Percentiles rank a stretch among this genome's conserved stretches.
Evolutionary conservation across 1,140 invertebrate species (phyloP).

Genomic region (Melitaea cinxia): DNA sequence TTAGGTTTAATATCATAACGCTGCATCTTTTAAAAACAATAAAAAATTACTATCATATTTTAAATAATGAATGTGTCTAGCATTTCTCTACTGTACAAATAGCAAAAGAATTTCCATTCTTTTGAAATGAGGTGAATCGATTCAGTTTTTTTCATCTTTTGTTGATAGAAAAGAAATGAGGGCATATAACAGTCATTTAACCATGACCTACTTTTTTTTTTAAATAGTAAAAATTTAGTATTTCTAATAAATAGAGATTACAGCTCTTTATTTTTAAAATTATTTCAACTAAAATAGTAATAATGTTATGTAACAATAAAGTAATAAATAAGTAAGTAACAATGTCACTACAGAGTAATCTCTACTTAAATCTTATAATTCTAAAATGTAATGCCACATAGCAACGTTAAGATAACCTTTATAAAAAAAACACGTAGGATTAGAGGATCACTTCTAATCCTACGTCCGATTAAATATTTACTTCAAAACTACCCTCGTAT

Average conservation of each 20-base stretch:
- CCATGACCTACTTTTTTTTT: constrained; percentile 32
- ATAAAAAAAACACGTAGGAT: too few relatives aligned
- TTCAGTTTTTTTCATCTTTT: constrained; percentile 35
- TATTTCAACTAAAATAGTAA: background rate
- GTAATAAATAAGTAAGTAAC: too few relatives aligned
- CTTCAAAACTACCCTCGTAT: too few relatives aligned
- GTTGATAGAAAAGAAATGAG: constrained; percentile 32
- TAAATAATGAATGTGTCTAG: constrained; percentile 14
- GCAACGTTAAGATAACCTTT: too few relatives aligned
- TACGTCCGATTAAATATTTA: too few relatives aligned
- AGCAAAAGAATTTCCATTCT: constrained; percentile 31
- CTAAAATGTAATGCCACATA: too few relatives aligned
- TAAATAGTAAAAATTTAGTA: constrained; percentile 16
- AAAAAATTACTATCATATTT: background rate
- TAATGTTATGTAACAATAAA: too few relatives aligned
- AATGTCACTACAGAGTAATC: too few relatives aligned
- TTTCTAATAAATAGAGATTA: background rate
- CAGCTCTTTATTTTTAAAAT: background rate
- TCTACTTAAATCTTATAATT: too few relatives aligned
- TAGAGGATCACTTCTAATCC: too few relatives aligned
- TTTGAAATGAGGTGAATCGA: constrained; percentile 31
- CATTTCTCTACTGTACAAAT: constrained; percentile 20
- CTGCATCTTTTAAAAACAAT: background rate
- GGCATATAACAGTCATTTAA: constrained; percentile 26
- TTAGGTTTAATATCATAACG: background rate